Base-by-base conservation (phyloP, 2,113 vertebrate species). In the Tetrao urogallus region DNA sequence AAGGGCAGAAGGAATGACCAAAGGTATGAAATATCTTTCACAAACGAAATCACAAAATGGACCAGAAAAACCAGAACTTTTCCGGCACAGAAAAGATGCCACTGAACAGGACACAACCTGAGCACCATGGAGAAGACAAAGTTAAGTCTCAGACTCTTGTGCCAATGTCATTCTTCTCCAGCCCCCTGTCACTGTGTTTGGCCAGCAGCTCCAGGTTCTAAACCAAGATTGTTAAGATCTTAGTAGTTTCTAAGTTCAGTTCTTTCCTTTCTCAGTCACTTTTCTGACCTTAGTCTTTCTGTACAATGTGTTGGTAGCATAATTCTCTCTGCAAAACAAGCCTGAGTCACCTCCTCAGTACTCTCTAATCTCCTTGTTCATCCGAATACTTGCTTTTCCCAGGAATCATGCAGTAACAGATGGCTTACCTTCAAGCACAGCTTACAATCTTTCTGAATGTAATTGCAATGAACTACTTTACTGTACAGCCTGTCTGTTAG, bases 231-330 rank as follows among this genome's bases (percentile, higher is more conserved):
- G 32, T 9, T 75, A 80, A 73, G 54, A 70, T 36, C 47, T 45
- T 61, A 63, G 24, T 16, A 82, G 45, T 45, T 43, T 32, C 43
- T 60, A 77, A 42, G n/a, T 34, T 65, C 14, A 57, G 32, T 57
- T 70, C 73, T 88, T 10, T 47, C 12, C 13, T 60, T 73, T 19
- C 25, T 86, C 30, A 25, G n/a, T 67, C 14, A 7, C 21, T 82
- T 30, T 24, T 58, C 82, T 43, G 50, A 48, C 54, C 10, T 82
- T 38, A 54, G 13, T 20, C 61, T 38, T 58, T 69, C 47, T 13
- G 7, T 30, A 25, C 17, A 4, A 2, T 1, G 6, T 15, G 43
- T 11, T 10, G 25, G 15, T n/a, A 67, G 82, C 43, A 7, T 2
- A 57, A 11, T 11, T n/a, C 13, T 34, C 34, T 45, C 60, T 43